These are phyloP conservation scores for Helicoverpa assulta DNA, from an alignment of 2,888 invertebrate genomes.

Conservation along the genomic window DNA sequence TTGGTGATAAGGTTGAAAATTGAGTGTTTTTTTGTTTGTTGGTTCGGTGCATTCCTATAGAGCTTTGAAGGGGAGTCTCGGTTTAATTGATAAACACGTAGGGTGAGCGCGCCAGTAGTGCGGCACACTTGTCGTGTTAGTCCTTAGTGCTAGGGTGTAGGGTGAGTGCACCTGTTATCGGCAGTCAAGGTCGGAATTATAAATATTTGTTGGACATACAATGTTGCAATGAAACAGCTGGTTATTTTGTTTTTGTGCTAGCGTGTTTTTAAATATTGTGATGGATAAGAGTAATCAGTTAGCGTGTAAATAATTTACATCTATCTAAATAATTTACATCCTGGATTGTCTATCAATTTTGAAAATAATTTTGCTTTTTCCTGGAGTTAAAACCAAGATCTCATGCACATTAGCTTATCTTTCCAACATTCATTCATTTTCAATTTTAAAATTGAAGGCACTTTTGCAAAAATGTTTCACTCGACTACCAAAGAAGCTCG, in stretches of 20 bases:
- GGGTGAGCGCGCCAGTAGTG: constrained; percentile 66
- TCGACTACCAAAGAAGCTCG: too few species aligned
- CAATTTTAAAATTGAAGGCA: too few species aligned
- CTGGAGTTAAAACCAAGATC: too few species aligned
- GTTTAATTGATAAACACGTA: constrained; percentile 82
- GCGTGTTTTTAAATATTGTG: too few species aligned
- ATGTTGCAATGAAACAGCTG: constrained; percentile 2
- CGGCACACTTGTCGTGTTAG: constrained; percentile 56
- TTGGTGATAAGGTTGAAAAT: constrained; percentile 55
- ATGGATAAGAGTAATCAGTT: too few species aligned
- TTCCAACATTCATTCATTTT: too few species aligned
- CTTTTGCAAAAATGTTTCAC: too few species aligned
- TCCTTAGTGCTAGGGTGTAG: constrained; percentile 49
- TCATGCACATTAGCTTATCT: too few species aligned
- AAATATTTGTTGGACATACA: constrained; percentile 11
- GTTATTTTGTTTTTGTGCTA: neutral
- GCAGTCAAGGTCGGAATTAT: constrained; percentile 31
- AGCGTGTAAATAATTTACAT: too few species aligned
- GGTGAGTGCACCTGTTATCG: constrained; percentile 58
- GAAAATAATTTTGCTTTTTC: too few species aligned
- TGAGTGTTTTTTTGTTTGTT: constrained; percentile 14
- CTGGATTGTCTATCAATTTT: too few species aligned
- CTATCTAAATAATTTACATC: too few species aligned
- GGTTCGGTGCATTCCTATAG: constrained; percentile 68
- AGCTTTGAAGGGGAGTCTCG: constrained; percentile 71